phyloP scores from a whole-genome alignment of 2,113 vertebrate genomes.

The Hucho hucho region DNA sequence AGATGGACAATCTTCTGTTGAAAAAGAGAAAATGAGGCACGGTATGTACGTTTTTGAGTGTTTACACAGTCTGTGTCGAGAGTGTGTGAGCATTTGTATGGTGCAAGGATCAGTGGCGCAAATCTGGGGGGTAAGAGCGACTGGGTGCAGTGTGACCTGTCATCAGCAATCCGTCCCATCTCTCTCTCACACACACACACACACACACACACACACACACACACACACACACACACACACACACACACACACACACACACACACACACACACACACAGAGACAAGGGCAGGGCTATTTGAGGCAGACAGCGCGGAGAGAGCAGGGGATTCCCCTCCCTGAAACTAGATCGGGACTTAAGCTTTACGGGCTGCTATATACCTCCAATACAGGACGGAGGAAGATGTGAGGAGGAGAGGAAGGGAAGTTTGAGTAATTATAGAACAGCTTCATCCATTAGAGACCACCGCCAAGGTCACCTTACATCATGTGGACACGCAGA shows the following conservation, averaged over 20 bases:
- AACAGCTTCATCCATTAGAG: slow-evolving; percentile 69
- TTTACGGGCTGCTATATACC: slow-evolving; percentile 78
- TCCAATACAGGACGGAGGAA: slow-evolving; percentile 15
- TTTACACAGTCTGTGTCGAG: slow-evolving; percentile 46
- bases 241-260: slow-evolving; percentile 28
- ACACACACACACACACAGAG: slow-evolving; percentile 43
- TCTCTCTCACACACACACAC: slow-evolving; percentile 26
- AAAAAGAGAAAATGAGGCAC: too few species aligned
- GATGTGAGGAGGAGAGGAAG: slow-evolving; percentile 12
- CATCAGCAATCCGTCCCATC: slow-evolving; percentile 75
- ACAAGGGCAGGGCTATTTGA: slow-evolving; percentile 80
- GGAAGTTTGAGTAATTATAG: slow-evolving; percentile 68
- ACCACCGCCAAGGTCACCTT: slow-evolving; percentile 72
- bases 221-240: slow-evolving; percentile 41
- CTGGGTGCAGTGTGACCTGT: slow-evolving; percentile 78
- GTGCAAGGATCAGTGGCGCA: slow-evolving; percentile 77
- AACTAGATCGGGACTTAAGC: slow-evolving; percentile 73
- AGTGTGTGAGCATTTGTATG: slow-evolving; percentile 62
- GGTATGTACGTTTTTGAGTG: neutral
- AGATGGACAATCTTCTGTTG: neutral
- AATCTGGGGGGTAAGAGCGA: slow-evolving; percentile 73
- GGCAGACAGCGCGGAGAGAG: slow-evolving; percentile 61
- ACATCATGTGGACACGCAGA: slow-evolving; percentile 13
- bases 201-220: slow-evolving; percentile 27
- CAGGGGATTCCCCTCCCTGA: slow-evolving; percentile 70